A percentile compares a stretch with the other conserved stretches of the same genome.
Evolutionary conservation across 2,888 invertebrate genomes (phyloP).

Genomic region (Dynastes hyllus): DNA sequence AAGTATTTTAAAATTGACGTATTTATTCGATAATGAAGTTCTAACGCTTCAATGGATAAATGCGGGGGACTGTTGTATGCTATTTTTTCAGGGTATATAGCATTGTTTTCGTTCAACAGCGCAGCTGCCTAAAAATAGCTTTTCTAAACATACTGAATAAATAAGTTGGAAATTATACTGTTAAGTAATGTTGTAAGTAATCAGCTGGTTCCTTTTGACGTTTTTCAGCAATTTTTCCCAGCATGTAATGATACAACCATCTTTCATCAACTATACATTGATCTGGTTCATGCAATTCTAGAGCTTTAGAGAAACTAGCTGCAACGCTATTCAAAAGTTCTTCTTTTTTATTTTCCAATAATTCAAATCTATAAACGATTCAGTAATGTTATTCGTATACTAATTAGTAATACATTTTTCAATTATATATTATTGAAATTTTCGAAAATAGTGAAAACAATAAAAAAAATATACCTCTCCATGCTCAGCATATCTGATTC

Average conservation of each 20-base stretch:
- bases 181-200: conserved; percentile 86
- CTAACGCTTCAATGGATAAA: conserved; percentile 90
- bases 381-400: no score
- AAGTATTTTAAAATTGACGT: conserved; percentile 92
- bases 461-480: conserved; percentile 72
- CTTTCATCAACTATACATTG: conserved; percentile 83
- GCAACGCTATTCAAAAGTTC: conserved; percentile 86
- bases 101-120: conserved; percentile 85
- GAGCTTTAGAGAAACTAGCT: conserved; percentile 84
- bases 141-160: conserved; percentile 44
- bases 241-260: conserved; percentile 95
- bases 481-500: conserved; percentile 84
- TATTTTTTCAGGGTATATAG: conserved; percentile 90
- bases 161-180: conserved; percentile 69
- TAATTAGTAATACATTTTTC: no score
- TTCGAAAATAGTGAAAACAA: no score
- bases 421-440: no score
- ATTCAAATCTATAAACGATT: conserved; percentile 73
- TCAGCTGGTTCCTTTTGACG: conserved; percentile 81
- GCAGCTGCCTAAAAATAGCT: conserved; percentile 77
- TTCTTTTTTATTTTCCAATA: conserved; percentile 84
- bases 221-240: conserved; percentile 96
- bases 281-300: conserved; percentile 76
- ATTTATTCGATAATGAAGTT: conserved; percentile 89
- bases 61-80: conserved; percentile 88